Evolutionary conservation across 2,113 vertebrate species (phyloP), one percentile per base, ranked within the genome.

Genomic region (Pseudolaguvia tuberculata): DNA sequence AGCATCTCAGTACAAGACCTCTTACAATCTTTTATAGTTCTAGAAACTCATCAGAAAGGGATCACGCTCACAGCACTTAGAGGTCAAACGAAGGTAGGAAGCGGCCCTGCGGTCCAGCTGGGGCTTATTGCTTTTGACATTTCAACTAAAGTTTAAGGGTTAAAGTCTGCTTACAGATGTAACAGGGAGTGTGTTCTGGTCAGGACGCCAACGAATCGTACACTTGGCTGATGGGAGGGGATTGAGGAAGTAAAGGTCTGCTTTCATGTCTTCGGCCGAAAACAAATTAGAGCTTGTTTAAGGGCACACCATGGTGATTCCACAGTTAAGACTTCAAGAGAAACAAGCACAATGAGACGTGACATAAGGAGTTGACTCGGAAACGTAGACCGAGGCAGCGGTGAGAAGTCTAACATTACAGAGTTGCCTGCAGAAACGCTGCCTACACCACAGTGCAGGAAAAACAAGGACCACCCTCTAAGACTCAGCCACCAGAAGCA

Each of bases 281-380:
- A 53, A 62, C 74, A 14, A 73, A 80, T 73, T 76, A 42, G 20
- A 75, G n/a, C 4, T 13, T 73, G 45, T 68, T 61, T 29, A 45
- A 76, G 50, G 29, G 15, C 5, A 71, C 68, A 74, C 39, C 39
- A 18, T 17, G 12, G 56, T 21, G 21, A 20, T 58, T 21, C 67
- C 23, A 70, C 21, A 47, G 42, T 50, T 18, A 29, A 31, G 50
- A 21, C 42, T 72, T 45, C 62, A 27, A 58, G 66, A 55, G 18
- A 76, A 58, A 67, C 27, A 62, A 57, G 25, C 51, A 68, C 62
- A 50, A 63, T 48, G 65, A 76, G 73, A 76, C 53, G 45, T 69
- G 65, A 70, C 63, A 35, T 56, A 67, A 61, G 23, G 17, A 2
- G 20, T 35, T 59, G 65, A 55, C 55, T 57, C 25, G 2, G 55